Conservation (phyloP, 2,888 invertebrate species). For the Zaprionus lineosus region DNA sequence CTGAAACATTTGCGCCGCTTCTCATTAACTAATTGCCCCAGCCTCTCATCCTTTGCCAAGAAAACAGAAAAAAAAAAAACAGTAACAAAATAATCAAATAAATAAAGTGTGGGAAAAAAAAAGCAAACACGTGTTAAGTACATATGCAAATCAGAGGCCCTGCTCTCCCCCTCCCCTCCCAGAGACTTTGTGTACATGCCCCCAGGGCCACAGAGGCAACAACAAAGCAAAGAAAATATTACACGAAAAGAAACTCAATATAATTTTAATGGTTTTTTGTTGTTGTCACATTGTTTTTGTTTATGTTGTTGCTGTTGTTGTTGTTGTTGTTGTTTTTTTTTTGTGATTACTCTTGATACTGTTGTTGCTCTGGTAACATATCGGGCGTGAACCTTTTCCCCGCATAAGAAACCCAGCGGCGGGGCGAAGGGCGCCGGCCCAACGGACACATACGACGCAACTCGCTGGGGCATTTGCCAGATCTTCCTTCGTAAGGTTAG, state of each 20-base stretch:
- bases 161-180: neutral
- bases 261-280: conserved; percentile 63
- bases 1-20: conserved; percentile 40
- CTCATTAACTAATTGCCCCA: conserved; percentile 69
- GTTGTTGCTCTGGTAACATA: conserved; percentile 38
- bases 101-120: neutral
- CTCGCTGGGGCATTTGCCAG: too few relatives aligned
- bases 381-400: conserved; percentile 64
- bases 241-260: conserved; percentile 60
- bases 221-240: conserved; percentile 39
- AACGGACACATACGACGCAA: too few relatives aligned
- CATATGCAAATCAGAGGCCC: conserved; percentile 63
- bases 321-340: conserved; percentile 29
- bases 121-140: conserved; percentile 62
- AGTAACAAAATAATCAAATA: conserved; percentile 2
- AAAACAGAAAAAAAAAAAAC: conserved; percentile 5
- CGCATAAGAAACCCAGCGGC: too few relatives aligned
- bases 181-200: conserved; percentile 28
- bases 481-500: too few relatives aligned
- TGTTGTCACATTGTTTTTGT: conserved; percentile 27
- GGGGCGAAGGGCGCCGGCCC: too few relatives aligned
- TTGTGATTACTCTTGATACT: conserved; percentile 19
- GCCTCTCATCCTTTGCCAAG: conserved; percentile 4
- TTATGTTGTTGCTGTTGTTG: conserved; percentile 1
- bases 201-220: conserved; percentile 8